Evolutionary conservation across 2,888 invertebrate species (phyloP), one percentile per base, ranked within the genome.

Genomic region (Ennomos quercinarius): DNA sequence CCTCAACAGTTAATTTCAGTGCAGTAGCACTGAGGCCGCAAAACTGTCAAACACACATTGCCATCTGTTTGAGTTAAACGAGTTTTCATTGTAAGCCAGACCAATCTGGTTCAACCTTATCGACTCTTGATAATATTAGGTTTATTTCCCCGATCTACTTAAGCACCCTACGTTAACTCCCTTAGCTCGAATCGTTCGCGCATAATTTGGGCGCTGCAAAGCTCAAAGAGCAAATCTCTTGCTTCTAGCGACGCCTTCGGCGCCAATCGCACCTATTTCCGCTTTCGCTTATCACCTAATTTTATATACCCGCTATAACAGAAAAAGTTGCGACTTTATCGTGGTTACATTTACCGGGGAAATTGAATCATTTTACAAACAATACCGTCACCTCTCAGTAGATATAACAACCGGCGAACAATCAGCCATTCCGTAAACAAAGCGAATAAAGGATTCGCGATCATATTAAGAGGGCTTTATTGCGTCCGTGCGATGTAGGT

Each of bases 391-490:
- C 50, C 56, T 56, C 46, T 57, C 64, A 54, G 54, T 45, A 58
- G 39, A 61, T 63, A 63, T 59, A 63, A 51, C 51, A 40, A 49
- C 48, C 17, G 41, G 27, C 50, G 27, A 62, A 54, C 51, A 57
- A 57, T 57, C 55, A 56, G 45, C 51, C 34, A 42, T 64, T 67
- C 12, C 46, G 58, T 67, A 67, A 68, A 66, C 53, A 69, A 62
- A 63, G 58, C 44, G 54, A 68, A 64, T 66, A 70, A 69, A 71
- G 61, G 57, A 60, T 71, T 71, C 64, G 60, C 55, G 49, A 52
- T 57, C 68, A 67, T 72, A 66, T 67, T 72, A 74, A 74, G 64
- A 52, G 43, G 63, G 64, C 64, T 76, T 80, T 80, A 82, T 77
- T 78, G 70, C 70, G 64, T 59, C 70, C 39, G 63, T 69, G 71